Evolutionary conservation across 2,113 vertebrate genomes (phyloP).

Genomic region (Heterotis niloticus): DNA sequence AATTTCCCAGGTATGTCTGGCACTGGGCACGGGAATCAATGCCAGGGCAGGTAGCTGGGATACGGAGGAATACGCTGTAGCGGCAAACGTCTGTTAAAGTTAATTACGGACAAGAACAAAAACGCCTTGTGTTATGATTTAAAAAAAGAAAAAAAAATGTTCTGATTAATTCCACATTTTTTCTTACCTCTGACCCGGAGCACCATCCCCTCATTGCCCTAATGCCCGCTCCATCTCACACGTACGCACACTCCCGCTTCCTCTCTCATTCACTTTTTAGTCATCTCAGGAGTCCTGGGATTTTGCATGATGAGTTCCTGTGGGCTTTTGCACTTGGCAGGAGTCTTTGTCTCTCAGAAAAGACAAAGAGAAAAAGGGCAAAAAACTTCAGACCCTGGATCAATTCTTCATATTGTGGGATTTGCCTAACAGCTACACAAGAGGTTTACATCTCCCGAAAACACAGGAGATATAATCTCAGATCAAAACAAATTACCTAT

Average conservation of each 20-base stretch:
- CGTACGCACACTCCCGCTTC: slow-evolving; percentile 33
- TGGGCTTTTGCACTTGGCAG: slow-evolving; percentile 65
- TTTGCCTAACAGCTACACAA: slow-evolving; percentile 71
- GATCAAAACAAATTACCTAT: slow-evolving; percentile 73
- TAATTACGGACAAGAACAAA: slow-evolving; percentile 50
- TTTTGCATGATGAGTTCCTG: slow-evolving; percentile 68
- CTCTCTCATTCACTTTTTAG: slow-evolving; percentile 2
- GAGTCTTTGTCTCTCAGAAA: slow-evolving; percentile 65
- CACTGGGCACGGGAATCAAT: slow-evolving; percentile 58
- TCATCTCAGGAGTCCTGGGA: slow-evolving; percentile 53
- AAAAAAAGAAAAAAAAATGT: slow-evolving; percentile 21
- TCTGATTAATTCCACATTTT: slow-evolving; percentile 33
- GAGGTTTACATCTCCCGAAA: slow-evolving; percentile 72
- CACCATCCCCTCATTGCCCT: neutral
- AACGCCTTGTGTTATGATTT: slow-evolving; percentile 21
- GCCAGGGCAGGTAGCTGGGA: slow-evolving; percentile 65
- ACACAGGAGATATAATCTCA: slow-evolving; percentile 66
- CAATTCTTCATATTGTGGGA: slow-evolving; percentile 66
- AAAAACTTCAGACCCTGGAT: slow-evolving; percentile 62
- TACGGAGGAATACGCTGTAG: slow-evolving; percentile 62
- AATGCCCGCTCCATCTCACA: neutral
- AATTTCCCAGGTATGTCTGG: slow-evolving; percentile 79
- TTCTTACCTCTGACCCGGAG: slow-evolving; percentile 12
- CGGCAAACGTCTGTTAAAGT: slow-evolving; percentile 53
- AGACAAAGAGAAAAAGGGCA: slow-evolving; percentile 46